Evolutionary conservation across 1,140 invertebrate species (phyloP).

Genomic region (Phenacoccus solenopsis): DNA sequence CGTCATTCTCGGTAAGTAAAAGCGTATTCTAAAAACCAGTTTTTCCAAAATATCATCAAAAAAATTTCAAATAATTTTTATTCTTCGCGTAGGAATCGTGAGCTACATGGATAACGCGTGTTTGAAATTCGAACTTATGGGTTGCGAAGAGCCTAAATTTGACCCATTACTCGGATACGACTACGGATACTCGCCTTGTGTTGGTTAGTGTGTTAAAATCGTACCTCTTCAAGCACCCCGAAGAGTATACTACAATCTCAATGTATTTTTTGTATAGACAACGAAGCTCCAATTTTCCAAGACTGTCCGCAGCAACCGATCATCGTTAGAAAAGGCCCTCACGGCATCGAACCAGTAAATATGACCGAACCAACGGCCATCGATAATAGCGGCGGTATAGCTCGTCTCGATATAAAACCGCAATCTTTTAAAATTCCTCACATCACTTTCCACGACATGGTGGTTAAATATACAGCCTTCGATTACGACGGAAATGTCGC

Average conservation of each 20-base stretch:
- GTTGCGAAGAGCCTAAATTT: conserved; percentile 69
- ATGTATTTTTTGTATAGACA: conserved; percentile 44
- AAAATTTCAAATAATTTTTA: neutral
- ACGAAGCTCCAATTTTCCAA: conserved; percentile 89
- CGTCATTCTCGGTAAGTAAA: conserved; percentile 59
- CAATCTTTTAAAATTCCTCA: conserved; percentile 79
- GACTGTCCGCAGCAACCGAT: conserved; percentile 89
- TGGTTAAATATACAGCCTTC: conserved; percentile 89
- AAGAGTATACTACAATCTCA: too few species aligned
- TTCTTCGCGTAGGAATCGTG: conserved; percentile 57
- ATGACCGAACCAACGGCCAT: conserved; percentile 83
- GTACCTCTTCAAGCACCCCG: too few species aligned
- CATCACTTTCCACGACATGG: conserved; percentile 77
- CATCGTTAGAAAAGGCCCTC: conserved; percentile 70
- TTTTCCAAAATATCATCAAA: neutral
- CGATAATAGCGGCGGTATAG: conserved; percentile 90
- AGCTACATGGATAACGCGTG: conserved; percentile 95
- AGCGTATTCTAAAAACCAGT: neutral
- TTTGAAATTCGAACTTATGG: conserved; percentile 90
- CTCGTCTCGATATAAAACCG: conserved; percentile 79
- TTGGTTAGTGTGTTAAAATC: conserved; percentile 43
- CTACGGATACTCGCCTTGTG: conserved; percentile 84
- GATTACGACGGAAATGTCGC: conserved; percentile 95
- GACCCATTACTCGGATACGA: conserved; percentile 80
- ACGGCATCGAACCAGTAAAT: conserved; percentile 76